Conservation (phyloP, 1,140 invertebrate genomes). For the Melipona quadrifasciata region DNA sequence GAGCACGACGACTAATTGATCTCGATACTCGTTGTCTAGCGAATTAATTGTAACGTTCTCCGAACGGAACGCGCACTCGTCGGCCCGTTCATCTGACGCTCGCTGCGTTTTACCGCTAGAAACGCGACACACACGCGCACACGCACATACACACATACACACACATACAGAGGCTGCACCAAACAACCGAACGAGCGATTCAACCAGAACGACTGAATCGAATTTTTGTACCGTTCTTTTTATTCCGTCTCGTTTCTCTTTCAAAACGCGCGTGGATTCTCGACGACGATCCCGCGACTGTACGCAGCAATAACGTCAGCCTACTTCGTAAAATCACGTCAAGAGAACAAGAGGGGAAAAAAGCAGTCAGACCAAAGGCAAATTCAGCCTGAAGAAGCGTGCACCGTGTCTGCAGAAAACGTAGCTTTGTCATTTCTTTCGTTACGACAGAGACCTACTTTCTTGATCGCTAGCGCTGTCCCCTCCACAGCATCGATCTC, state of each 20-base stretch:
- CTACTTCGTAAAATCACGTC: neutral
- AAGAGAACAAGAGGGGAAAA: too few species aligned
- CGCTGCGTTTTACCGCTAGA: neutral
- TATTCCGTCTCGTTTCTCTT: neutral
- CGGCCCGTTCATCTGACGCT: neutral
- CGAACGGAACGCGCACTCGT: neutral
- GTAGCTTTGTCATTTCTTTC: constrained; percentile 6
- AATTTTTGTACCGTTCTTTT: constrained; percentile 22
- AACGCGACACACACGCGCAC: neutral
- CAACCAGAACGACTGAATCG: constrained; percentile 2
- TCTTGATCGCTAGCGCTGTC: too few species aligned
- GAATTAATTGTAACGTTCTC: constrained; percentile 18
- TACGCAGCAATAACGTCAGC: constrained; percentile 28
- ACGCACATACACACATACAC: too few species aligned
- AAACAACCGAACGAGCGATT: neutral
- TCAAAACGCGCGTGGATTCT: neutral
- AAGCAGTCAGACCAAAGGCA: neutral
- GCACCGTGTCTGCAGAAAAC: constrained; percentile 1
- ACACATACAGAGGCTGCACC: too few species aligned
- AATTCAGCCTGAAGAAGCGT: constrained; percentile 1
- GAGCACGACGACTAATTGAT: neutral
- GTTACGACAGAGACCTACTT: too few species aligned
- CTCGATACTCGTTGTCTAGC: constrained; percentile 5
- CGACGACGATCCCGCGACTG: constrained; percentile 1
- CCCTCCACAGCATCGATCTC: too few species aligned